Evolutionary conservation across 2,888 invertebrate species (phyloP).

Genomic region (Spilarctia lutea): DNA sequence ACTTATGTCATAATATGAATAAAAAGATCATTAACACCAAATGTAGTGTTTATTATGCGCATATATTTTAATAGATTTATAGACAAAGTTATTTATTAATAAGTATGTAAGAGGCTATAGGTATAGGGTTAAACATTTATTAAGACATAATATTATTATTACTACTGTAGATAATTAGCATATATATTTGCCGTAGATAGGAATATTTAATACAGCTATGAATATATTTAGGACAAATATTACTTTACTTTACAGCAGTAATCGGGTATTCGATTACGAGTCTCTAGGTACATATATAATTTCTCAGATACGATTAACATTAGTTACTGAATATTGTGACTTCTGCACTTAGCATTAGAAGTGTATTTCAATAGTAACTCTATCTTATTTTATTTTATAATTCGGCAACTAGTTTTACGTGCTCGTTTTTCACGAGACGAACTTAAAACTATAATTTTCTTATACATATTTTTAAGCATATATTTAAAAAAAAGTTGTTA

Average conservation of each 20-base stretch:
- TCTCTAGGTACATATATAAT: too few species aligned
- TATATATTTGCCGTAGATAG: background rate
- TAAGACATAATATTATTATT: background rate
- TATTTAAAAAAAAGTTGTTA: too few species aligned
- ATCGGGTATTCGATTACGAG: too few species aligned
- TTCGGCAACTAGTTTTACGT: too few species aligned
- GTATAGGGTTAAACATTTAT: background rate
- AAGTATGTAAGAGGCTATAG: background rate
- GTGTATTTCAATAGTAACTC: background rate
- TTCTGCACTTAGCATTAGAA: background rate
- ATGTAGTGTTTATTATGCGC: background rate
- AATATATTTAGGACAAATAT: background rate
- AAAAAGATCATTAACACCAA: conserved; percentile 1
- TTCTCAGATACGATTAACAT: too few species aligned
- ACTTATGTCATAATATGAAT: conserved; percentile 1
- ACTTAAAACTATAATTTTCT: too few species aligned
- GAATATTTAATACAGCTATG: background rate
- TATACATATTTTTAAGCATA: too few species aligned
- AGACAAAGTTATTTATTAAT: background rate
- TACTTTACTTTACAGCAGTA: background rate
- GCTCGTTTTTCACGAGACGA: too few species aligned
- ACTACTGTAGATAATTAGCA: background rate
- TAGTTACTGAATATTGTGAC: background rate
- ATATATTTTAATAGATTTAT: conserved; percentile 1
- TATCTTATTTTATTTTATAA: background rate